These are phyloP conservation scores for Dione juno DNA, from an alignment of 2,888 invertebrate species.

Conservation along the genomic window DNA sequence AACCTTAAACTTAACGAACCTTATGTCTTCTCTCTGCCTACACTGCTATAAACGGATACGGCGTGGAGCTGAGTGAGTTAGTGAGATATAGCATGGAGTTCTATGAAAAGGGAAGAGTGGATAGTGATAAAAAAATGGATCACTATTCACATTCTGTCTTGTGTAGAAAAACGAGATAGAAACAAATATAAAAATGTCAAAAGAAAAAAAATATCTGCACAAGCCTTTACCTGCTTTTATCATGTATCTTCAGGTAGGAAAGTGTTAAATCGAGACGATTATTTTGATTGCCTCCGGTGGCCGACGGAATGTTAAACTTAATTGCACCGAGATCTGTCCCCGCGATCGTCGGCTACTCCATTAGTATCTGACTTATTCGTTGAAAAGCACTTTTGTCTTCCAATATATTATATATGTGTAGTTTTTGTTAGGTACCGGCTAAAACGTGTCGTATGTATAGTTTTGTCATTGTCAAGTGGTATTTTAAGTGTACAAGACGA, in stretches of 20 bases:
- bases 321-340: constrained; percentile 64
- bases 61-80: too few species aligned
- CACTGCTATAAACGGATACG: too few species aligned
- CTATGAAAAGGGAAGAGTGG: too few species aligned
- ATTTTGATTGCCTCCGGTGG: constrained; percentile 69
- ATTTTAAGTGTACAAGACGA: background rate
- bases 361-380: constrained; percentile 70
- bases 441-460: constrained; percentile 59
- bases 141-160: too few species aligned
- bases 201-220: constrained; percentile 10
- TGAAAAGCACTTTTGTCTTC: constrained; percentile 67
- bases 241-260: constrained; percentile 66
- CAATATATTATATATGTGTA: constrained; percentile 40
- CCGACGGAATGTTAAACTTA: constrained; percentile 72
- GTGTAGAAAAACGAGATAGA: background rate
- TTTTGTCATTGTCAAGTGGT: constrained; percentile 39
- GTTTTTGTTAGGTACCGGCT: constrained; percentile 53
- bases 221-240: constrained; percentile 52
- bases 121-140: too few species aligned
- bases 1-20: too few species aligned
- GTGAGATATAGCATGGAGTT: too few species aligned
- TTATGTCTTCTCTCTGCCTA: too few species aligned
- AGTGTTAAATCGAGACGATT: constrained; percentile 79
- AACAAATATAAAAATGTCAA: background rate
- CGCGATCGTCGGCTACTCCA: constrained; percentile 58